A percentile compares a stretch with the other conserved stretches of the same genome.
phyloP scores from a whole-genome alignment of 53 echinoderm and acorn worm species.

The Crossaster papposus region DNA sequence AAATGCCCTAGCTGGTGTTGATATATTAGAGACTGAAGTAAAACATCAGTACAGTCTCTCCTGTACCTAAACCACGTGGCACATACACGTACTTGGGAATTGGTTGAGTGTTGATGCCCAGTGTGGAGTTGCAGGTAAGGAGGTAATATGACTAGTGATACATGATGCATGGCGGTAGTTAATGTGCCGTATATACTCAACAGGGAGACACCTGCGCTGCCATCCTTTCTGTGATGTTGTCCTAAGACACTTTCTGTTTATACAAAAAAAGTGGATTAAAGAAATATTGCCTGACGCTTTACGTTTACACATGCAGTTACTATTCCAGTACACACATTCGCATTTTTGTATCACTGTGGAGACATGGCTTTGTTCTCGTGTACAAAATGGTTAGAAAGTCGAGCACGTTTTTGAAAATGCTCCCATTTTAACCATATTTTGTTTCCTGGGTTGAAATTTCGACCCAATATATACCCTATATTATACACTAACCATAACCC shows the following conservation, averaged over 20 bases:
- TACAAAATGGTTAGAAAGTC: too few species aligned
- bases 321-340: too few species aligned
- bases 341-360: too few species aligned
- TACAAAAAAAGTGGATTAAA: background rate
- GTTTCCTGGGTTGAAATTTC: too few species aligned
- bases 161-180: background rate
- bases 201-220: background rate
- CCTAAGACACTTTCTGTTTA: background rate
- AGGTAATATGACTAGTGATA: background rate
- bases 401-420: too few species aligned
- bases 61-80: background rate
- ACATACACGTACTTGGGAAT: background rate
- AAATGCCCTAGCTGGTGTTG: background rate
- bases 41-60: background rate
- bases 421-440: too few species aligned
- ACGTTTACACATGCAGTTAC: background rate
- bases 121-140: background rate
- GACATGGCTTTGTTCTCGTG: too few species aligned
- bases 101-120: constrained; percentile 20
- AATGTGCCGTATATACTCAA: background rate
- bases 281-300: background rate
- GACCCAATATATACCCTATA: too few species aligned
- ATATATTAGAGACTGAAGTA: background rate
- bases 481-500: too few species aligned
- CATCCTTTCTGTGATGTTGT: background rate